Evolutionary conservation across 1,140 invertebrate species (phyloP).

Genomic region (Eumaeus atala): DNA sequence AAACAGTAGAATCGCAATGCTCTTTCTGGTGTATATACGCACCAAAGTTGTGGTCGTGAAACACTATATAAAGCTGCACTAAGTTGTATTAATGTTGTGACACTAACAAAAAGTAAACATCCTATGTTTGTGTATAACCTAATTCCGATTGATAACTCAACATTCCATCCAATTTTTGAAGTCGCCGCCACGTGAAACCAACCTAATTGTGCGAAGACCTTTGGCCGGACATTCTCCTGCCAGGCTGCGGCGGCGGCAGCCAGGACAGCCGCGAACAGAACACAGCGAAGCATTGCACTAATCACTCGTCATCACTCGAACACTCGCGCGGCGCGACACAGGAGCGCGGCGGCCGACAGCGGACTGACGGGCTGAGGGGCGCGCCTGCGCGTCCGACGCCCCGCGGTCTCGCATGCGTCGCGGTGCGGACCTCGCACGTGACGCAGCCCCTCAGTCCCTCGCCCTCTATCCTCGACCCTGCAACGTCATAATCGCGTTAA

Average conservation of each 20-base stretch:
- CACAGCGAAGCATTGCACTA: slow-evolving; percentile 69
- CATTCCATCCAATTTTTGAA: neutral
- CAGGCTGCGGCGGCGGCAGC: slow-evolving; percentile 76
- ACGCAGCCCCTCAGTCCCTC: slow-evolving; percentile 63
- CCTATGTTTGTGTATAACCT: no score
- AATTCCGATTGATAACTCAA: no score
- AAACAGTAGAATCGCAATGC: no score
- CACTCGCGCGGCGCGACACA: slow-evolving; percentile 50
- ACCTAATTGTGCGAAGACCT: slow-evolving; percentile 92
- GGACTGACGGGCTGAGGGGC: slow-evolving; percentile 44
- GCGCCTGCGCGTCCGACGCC: slow-evolving; percentile 63
- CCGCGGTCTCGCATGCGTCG: slow-evolving; percentile 69
- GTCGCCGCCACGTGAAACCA: slow-evolving; percentile 61
- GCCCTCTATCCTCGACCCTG: slow-evolving; percentile 49
- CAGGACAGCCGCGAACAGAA: slow-evolving; percentile 55
- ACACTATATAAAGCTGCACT: no score
- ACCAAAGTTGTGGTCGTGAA: no score
- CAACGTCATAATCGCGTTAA: slow-evolving; percentile 68
- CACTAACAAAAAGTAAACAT: no score
- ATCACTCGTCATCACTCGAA: slow-evolving; percentile 69
- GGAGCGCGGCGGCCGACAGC: slow-evolving; percentile 50
- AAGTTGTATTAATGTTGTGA: no score
- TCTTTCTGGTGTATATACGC: no score
- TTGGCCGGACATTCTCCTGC: slow-evolving; percentile 90
- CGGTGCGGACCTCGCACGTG: slow-evolving; percentile 69